Percentiles rank a stretch among this genome's conserved stretches.
Evolutionary conservation across 2,113 vertebrate genomes (phyloP).

Genomic region (Penelope pileata): DNA sequence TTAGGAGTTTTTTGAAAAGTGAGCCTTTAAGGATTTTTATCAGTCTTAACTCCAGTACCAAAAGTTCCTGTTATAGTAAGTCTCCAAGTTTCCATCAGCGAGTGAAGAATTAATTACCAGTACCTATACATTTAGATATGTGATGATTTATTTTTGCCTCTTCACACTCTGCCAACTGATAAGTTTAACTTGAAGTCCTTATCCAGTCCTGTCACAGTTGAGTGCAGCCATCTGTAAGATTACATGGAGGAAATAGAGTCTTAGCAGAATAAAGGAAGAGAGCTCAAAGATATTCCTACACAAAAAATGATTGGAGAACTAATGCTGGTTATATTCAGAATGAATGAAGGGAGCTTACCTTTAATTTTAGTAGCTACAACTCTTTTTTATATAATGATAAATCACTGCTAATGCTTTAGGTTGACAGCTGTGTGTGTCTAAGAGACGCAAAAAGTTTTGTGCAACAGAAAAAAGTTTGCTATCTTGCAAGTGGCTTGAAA

Average conservation of each 20-base stretch:
- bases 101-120: slow-evolving; percentile 15
- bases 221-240: slow-evolving; percentile 67
- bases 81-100: not conserved
- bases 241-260: slow-evolving; percentile 67
- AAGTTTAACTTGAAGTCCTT: slow-evolving; percentile 55
- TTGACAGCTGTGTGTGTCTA: not conserved
- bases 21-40: not conserved
- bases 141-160: slow-evolving; percentile 37
- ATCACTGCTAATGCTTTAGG: slow-evolving; percentile 26
- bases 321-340: slow-evolving; percentile 45
- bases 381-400: slow-evolving; percentile 33
- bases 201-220: slow-evolving; percentile 61
- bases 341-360: slow-evolving; percentile 26
- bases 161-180: slow-evolving; percentile 35
- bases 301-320: slow-evolving; percentile 31
- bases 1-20: not conserved
- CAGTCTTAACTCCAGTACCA: not conserved
- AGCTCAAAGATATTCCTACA: slow-evolving; percentile 11
- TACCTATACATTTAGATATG: slow-evolving; percentile 1
- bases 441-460: slow-evolving; percentile 24
- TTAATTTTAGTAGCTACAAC: slow-evolving; percentile 23
- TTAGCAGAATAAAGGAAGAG: slow-evolving; percentile 54
- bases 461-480: not conserved
- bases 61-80: not conserved
- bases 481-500: not conserved